These are phyloP conservation scores for Ormyrus rosae DNA, from an alignment of 2,888 invertebrate genomes.

Conservation along the genomic window DNA sequence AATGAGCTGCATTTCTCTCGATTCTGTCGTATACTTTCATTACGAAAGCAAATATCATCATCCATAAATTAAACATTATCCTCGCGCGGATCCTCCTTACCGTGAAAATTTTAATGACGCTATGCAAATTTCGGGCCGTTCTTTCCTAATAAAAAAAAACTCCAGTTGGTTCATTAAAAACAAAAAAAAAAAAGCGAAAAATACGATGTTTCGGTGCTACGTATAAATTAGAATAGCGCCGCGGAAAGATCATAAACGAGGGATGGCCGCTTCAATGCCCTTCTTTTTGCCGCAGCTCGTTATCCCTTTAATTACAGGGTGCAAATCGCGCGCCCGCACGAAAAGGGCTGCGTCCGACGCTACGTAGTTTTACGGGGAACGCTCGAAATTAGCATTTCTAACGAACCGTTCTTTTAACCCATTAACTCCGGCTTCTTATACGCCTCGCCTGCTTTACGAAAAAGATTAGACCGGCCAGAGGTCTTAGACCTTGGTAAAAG, in stretches of 20 bases:
- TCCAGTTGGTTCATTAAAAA: neutral
- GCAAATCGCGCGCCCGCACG: conserved; percentile 1
- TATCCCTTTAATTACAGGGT: conserved; percentile 33
- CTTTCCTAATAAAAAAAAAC: neutral
- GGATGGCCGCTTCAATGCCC: neutral
- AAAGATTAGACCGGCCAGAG: too few species aligned
- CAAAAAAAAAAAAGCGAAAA: neutral
- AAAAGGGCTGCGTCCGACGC: neutral
- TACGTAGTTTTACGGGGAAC: neutral
- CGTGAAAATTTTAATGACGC: too few species aligned
- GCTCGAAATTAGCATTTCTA: conserved; percentile 21
- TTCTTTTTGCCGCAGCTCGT: neutral
- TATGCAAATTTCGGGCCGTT: neutral
- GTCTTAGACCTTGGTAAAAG: too few species aligned
- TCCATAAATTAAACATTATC: too few species aligned
- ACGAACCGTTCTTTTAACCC: neutral
- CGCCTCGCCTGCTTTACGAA: too few species aligned
- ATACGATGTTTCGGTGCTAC: neutral
- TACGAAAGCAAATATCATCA: too few species aligned
- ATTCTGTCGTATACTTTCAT: too few species aligned
- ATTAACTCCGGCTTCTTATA: too few species aligned
- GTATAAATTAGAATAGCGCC: conserved; percentile 14
- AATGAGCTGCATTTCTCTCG: too few species aligned
- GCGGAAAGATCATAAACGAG: neutral
- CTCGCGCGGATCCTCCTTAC: too few species aligned